Conservation (phyloP, 2,888 invertebrate genomes). For the Dicranocentrus wangi region DNA sequence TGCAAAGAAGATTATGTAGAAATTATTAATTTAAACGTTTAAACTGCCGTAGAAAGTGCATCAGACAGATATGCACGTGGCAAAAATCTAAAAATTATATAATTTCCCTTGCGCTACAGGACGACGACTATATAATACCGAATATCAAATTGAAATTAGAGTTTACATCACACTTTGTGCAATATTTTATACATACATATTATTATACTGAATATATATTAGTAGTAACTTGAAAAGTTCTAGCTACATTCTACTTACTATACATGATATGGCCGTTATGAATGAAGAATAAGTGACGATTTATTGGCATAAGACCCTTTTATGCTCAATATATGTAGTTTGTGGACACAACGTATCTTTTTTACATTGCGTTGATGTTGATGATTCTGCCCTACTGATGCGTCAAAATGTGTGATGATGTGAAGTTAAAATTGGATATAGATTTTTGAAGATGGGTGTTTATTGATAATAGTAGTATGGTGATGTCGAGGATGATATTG, state of each 20-base stretch:
- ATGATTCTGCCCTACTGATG: constrained; percentile 40
- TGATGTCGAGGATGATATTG: constrained; percentile 55
- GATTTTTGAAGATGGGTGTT: constrained; percentile 3
- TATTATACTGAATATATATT: not conserved
- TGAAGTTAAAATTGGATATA: constrained; percentile 6
- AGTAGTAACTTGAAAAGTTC: not conserved
- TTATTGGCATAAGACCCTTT: not conserved
- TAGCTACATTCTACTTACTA: constrained; percentile 14
- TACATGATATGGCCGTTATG: constrained; percentile 64
- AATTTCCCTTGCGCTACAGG: too few species aligned
- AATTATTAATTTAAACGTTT: too few species aligned
- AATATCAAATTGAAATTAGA: too few species aligned
- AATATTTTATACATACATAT: not conserved
- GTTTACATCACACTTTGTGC: not conserved
- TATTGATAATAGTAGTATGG: constrained; percentile 55
- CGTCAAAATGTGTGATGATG: constrained; percentile 25
- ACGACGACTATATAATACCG: too few species aligned
- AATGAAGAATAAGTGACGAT: constrained; percentile 34
- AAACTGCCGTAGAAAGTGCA: too few species aligned
- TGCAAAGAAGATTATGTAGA: too few species aligned
- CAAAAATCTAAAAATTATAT: too few species aligned
- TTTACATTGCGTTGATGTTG: not conserved
- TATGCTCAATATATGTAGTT: not conserved
- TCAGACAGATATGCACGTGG: too few species aligned
- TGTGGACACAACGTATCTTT: too few species aligned